Evolutionary conservation across 2,888 invertebrate species (phyloP).

Genomic region (Ochropleura leucogaster): DNA sequence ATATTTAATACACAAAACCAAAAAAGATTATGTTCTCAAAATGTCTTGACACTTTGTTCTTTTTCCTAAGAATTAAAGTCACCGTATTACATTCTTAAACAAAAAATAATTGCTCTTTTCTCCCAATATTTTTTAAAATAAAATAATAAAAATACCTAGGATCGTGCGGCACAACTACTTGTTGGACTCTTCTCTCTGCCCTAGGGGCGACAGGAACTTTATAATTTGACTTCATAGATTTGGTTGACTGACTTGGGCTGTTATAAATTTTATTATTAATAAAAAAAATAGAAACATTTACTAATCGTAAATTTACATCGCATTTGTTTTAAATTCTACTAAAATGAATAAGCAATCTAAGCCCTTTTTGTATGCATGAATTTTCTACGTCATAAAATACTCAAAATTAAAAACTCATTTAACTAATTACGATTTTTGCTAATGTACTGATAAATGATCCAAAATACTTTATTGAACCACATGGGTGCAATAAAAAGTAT

Average conservation of each 20-base stretch:
- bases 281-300: constrained; percentile 8
- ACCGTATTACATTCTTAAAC: not conserved
- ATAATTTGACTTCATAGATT: constrained; percentile 37
- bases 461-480: constrained; percentile 21
- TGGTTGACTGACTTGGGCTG: constrained; percentile 46
- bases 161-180: constrained; percentile 77
- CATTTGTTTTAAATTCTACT: not conserved
- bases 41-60: not conserved
- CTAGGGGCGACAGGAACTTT: constrained; percentile 65
- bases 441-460: constrained; percentile 1
- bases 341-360: constrained; percentile 10
- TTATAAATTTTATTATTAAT: constrained; percentile 48
- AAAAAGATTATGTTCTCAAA: not conserved
- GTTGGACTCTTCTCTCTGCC: constrained; percentile 69
- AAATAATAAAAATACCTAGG: constrained; percentile 71
- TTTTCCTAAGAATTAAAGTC: constrained; percentile 1
- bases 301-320: not conserved
- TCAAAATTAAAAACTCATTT: not conserved
- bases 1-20: not conserved
- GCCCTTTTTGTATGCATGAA: not conserved
- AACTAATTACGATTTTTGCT: constrained; percentile 8
- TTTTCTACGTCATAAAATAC: constrained; percentile 26
- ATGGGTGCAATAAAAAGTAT: constrained; percentile 17
- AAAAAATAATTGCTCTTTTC: not conserved
- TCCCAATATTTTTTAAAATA: constrained; percentile 24